Evolutionary conservation across 2,797 vertebrate genomes (phyloP).

Genomic region (Amazona ochrocephala): DNA sequence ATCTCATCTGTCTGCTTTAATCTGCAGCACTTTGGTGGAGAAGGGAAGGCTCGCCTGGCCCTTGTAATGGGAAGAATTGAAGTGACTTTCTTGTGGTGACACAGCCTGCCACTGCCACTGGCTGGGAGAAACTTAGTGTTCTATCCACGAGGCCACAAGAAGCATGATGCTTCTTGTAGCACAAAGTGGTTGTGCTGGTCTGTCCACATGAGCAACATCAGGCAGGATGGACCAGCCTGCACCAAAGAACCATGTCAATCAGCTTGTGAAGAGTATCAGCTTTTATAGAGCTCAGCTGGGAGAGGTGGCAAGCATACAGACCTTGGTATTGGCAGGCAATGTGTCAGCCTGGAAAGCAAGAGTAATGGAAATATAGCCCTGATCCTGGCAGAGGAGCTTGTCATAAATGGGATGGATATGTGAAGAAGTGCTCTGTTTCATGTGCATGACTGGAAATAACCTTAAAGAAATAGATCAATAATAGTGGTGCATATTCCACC

Average conservation of each 20-base stretch:
- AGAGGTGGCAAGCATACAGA: accelerated
- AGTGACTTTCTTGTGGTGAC: neutral
- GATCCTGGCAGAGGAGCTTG: neutral
- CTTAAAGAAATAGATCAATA: neutral
- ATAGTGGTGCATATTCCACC: neutral
- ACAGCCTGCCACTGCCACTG: neutral
- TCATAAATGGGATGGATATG: accelerated
- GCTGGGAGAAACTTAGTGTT: neutral
- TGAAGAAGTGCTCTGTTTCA: neutral
- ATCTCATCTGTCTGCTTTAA: neutral
- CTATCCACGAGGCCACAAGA: neutral
- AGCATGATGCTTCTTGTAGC: neutral
- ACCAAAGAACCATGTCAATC: accelerated
- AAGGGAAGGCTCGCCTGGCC: neutral
- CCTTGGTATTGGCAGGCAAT: neutral
- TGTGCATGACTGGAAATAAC: neutral
- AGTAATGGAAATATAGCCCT: neutral
- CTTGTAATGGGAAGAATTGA: neutral
- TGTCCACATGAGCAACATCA: neutral
- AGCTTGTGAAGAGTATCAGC: neutral
- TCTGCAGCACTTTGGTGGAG: neutral
- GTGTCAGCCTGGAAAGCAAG: neutral
- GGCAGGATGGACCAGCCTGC: neutral
- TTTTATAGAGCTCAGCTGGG: neutral
- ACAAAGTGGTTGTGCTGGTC: accelerated